Percentiles rank a stretch among this genome's conserved stretches.
phyloP scores from a whole-genome alignment of 2,113 vertebrate species.

The Chaenocephalus aceratus region DNA sequence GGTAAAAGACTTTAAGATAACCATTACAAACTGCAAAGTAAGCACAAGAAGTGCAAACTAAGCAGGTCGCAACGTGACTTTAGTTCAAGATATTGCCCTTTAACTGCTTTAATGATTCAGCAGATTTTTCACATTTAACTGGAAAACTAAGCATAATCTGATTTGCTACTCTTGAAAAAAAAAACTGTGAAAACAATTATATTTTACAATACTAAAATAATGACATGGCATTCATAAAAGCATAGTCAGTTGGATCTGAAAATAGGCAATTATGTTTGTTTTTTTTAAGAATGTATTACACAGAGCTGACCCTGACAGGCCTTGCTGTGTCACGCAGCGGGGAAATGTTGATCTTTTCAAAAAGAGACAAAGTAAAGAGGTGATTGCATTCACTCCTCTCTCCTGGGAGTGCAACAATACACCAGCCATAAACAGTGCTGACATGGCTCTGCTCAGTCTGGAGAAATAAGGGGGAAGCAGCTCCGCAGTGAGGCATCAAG shows the following conservation, averaged over 20 bases:
- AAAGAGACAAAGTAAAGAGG: constrained; percentile 37
- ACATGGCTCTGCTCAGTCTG: constrained; percentile 50
- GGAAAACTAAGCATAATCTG: neutral
- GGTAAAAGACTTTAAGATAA: neutral
- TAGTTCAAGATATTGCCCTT: neutral
- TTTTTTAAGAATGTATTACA: neutral
- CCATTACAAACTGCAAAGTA: constrained; percentile 9
- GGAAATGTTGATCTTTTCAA: neutral
- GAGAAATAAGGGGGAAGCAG: constrained; percentile 38
- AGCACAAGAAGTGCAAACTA: constrained; percentile 39
- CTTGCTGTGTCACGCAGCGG: neutral
- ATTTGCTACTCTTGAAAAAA: neutral
- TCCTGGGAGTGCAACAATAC: constrained; percentile 48
- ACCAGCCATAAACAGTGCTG: constrained; percentile 46
- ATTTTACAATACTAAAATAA: neutral
- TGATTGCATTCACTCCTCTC: constrained; percentile 4
- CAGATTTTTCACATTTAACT: neutral
- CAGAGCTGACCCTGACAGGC: constrained; percentile 10
- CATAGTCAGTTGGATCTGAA: neutral
- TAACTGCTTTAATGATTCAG: neutral
- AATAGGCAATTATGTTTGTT: neutral
- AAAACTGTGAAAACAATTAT: too few species aligned
- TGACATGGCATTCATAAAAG: neutral
- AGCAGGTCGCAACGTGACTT: constrained; percentile 11
- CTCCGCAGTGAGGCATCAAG: constrained; percentile 8